Evolutionary conservation across 2,113 vertebrate species (phyloP).

Genomic region (Melanotaenia duboulayi): DNA sequence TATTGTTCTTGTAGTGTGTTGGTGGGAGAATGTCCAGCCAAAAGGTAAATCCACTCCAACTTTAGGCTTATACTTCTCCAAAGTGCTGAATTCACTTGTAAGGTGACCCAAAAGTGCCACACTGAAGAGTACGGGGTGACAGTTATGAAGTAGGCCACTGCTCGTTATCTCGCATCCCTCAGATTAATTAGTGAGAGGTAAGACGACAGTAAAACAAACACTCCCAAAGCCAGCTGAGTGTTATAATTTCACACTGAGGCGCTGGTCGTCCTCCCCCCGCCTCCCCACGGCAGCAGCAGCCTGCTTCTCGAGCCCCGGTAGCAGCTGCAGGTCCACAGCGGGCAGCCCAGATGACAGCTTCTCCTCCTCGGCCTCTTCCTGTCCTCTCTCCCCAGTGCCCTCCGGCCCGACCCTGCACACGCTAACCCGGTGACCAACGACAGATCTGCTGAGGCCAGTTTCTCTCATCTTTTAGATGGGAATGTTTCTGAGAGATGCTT

Average conservation of each 20-base stretch:
- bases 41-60: conserved; percentile 32
- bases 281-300: conserved; percentile 66
- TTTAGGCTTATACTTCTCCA: conserved; percentile 42
- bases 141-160: conserved; percentile 69
- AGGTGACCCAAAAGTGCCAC: conserved; percentile 72
- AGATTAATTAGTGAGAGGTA: conserved; percentile 64
- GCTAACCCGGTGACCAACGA: conserved; percentile 72
- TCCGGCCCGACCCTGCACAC: conserved; percentile 69
- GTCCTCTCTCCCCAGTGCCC: conserved; percentile 70
- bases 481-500: conserved; percentile 56
- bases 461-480: conserved; percentile 82
- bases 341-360: conserved; percentile 70
- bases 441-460: conserved; percentile 70
- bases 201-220: conserved; percentile 42
- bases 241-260: conserved; percentile 71
- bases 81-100: conserved; percentile 65
- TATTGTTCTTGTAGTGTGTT: conserved; percentile 14
- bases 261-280: conserved; percentile 68
- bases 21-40: conserved; percentile 34
- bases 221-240: conserved; percentile 64
- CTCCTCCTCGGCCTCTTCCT: conserved; percentile 70
- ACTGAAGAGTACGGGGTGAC: conserved; percentile 31
- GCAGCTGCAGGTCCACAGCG: conserved; percentile 74
- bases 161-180: conserved; percentile 64
- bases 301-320: conserved; percentile 66